A percentile compares a stretch with the other conserved stretches of the same genome.
phyloP scores from a whole-genome alignment of 2,797 vertebrate species.

The Phylloscopus collybita region DNA sequence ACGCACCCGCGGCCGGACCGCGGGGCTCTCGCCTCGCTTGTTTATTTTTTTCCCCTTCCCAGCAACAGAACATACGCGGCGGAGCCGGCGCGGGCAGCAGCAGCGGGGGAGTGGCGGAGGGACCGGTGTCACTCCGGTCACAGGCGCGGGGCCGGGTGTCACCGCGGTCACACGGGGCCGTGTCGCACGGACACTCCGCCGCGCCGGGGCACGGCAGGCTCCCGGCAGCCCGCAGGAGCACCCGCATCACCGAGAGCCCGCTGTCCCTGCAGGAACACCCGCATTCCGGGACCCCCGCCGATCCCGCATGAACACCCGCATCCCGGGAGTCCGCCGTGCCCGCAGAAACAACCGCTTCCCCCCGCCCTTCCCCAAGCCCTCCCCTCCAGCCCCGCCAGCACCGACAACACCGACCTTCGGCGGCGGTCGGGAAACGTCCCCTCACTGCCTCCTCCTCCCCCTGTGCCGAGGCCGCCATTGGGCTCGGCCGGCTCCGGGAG shows the following conservation, averaged over 20 bases:
- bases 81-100: neutral
- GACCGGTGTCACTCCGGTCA: neutral
- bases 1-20: neutral
- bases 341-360: neutral
- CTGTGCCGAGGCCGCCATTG: slow-evolving; percentile 42
- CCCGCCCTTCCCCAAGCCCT: neutral
- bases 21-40: neutral
- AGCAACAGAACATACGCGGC: neutral
- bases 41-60: neutral
- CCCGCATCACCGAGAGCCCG: neutral
- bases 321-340: neutral
- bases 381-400: neutral
- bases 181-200: neutral
- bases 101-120: neutral
- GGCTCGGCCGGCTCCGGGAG: slow-evolving; percentile 10
- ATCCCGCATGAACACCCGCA: neutral
- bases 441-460: neutral
- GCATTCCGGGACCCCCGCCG: neutral
- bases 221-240: neutral
- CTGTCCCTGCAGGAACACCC: neutral
- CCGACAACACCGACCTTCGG: slow-evolving; percentile 2
- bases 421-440: neutral
- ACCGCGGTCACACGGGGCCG: neutral
- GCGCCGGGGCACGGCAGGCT: neutral
- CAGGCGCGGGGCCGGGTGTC: neutral